A percentile compares a stretch with the other conserved stretches of the same genome.
Conservation (phyloP, 1,140 invertebrate species). For the Caenorhabditis tropicalis region DNA sequence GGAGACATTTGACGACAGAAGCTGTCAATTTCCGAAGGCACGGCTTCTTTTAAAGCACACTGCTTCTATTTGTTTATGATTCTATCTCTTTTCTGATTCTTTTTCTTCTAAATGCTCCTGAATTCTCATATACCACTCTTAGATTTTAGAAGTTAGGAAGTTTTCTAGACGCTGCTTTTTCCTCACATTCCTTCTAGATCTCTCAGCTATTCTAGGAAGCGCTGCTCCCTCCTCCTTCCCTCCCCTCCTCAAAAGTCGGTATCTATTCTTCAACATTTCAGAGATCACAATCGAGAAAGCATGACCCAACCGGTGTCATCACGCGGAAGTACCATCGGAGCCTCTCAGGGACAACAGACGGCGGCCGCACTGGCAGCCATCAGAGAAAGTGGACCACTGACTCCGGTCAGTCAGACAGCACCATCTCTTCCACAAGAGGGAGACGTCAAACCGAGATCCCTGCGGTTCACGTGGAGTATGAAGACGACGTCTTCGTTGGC, state of each 20-base stretch:
- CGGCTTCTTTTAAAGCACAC: not conserved
- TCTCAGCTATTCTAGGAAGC: not conserved
- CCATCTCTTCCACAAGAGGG: slow-evolving; percentile 74
- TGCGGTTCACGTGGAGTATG: slow-evolving; percentile 99
- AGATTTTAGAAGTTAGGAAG: not conserved
- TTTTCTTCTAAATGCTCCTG: not conserved
- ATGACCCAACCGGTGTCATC: slow-evolving; percentile 5
- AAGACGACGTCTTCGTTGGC: slow-evolving; percentile 98
- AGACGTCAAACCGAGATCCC: slow-evolving; percentile 89
- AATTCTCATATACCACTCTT: not conserved
- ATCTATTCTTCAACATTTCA: not conserved
- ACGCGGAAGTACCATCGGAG: slow-evolving; percentile 46
- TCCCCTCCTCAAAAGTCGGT: not conserved
- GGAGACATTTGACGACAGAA: not conserved
- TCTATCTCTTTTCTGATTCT: not conserved
- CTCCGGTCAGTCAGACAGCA: not conserved
- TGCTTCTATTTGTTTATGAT: not conserved
- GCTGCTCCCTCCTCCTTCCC: not conserved
- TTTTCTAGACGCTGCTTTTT: not conserved
- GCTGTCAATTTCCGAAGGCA: not conserved
- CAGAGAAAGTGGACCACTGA: slow-evolving; percentile 11
- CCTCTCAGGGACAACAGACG: slow-evolving; percentile 12
- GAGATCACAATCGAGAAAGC: slow-evolving; percentile 26
- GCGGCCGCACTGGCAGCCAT: slow-evolving; percentile 42
- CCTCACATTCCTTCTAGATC: too few relatives aligned